Base-by-base conservation (phyloP, 2,888 invertebrate genomes). In the Eledona agricola region DNA sequence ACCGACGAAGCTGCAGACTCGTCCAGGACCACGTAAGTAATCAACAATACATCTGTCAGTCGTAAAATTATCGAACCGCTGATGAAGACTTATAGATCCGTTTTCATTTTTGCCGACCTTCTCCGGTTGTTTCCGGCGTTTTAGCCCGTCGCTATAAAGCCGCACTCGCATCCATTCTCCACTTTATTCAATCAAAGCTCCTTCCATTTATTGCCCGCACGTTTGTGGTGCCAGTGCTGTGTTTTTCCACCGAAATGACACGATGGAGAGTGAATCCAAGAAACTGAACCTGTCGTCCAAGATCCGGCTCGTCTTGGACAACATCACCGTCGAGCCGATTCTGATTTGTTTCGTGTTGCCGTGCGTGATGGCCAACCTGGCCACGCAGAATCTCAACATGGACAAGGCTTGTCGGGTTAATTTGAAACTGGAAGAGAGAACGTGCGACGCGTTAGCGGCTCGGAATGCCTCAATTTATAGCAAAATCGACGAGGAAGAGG, bases 291-390 rank as follows among this genome's bases (percentile, higher is more conserved):
- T 10, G 77, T 10, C 9, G 10, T n/a, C 31, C 1, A 84, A 82
- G 69, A 72, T 77, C 31, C 77, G 72, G 59, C 77, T 77, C 43
- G 74, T 86, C 66, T 74, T 81, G 47, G 79, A 79, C 25, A 81
- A 85, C 60, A 84, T 85, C 57, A 86, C 86, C 5, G 85, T 87
- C 4, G 87, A 87, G 65, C 87, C 87, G 0, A 82, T 87, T 73
- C 70, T 87, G 35, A 83, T 85, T 1, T 83, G 83, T 63, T 86
- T 84, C 66, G 83, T 86, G 32, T 75, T 79, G 62, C 77, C 79
- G 1, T 77, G 77, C 51, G 77, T 80, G 2, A 64, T 81, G 7
- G 84, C 88, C 1, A 81, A 84, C 13, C 68, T 90, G 59, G 88
- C 81, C 1, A 76, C 79, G 1, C 79, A 80, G 56, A 79, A 81